Conservation (phyloP, 2,797 vertebrate genomes). For the Sylvilagus floridanus region DNA sequence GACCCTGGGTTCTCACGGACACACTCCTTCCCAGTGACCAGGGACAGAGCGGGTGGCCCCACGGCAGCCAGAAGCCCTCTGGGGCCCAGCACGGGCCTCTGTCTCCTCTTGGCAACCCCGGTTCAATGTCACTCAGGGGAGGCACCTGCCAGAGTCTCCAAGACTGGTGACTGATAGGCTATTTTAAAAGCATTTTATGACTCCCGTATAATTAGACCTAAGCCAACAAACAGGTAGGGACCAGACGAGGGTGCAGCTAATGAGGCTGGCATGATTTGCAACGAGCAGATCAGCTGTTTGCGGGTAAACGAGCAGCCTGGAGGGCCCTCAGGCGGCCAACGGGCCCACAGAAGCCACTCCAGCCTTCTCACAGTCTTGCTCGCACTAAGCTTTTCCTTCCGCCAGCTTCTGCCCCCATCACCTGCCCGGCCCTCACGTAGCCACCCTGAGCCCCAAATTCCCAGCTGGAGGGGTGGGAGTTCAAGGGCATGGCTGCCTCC, state of each 20-base stretch:
- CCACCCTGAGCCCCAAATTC: neutral
- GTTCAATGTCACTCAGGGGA: neutral
- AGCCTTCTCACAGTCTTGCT: neutral
- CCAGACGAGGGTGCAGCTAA: conserved; percentile 61
- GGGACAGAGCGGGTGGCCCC: neutral
- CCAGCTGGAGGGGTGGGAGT: neutral
- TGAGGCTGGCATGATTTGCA: conserved; percentile 39
- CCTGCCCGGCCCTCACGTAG: neutral
- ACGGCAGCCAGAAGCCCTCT: neutral
- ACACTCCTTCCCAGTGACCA: neutral
- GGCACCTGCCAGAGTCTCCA: conserved; percentile 65
- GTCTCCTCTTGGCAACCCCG: neutral
- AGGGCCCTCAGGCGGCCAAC: neutral
- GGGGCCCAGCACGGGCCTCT: neutral
- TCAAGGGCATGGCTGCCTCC: neutral
- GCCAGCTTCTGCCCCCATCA: neutral
- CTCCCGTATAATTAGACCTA: conserved; percentile 77
- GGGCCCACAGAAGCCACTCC: neutral
- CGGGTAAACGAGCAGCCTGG: neutral
- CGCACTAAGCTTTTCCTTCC: neutral
- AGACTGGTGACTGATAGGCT: conserved; percentile 67
- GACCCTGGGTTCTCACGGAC: neutral
- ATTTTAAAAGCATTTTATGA: conserved; percentile 77
- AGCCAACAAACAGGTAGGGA: conserved; percentile 73
- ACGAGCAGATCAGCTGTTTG: neutral